Base-by-base conservation (phyloP, 2,797 vertebrate genomes). In the Basileuterus tristriatus region DNA sequence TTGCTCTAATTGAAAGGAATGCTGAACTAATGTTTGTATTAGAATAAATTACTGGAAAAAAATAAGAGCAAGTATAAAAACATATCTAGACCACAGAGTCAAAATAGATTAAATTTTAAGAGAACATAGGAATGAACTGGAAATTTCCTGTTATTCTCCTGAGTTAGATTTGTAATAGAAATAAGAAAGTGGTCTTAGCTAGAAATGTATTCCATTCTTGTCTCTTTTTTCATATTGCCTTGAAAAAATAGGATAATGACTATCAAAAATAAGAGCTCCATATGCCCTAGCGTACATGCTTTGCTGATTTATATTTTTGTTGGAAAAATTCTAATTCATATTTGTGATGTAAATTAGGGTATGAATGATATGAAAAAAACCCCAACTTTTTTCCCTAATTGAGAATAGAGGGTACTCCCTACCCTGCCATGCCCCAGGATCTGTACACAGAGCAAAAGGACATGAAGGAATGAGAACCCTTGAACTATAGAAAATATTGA, bases 21-120 rank as follows among this genome's bases (percentile, higher is more conserved):
- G 65, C 90, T 93, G 89, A 92, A 85, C 87, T 91, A 93, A 94
- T 86, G n/a, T 88, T 96, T 94, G 37, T 64, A 22, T 86, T 91
- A 94, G 62, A 88, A 83, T 77, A 91, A 94, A 86, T 78, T 81
- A 70, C 80, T 91, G 79, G 59, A 9, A 77, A 86, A 91, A 83
- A 83, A 2, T 23, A 89, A 82, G n/a, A 84, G 78, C 36, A 82
- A 71, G 24, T 74, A 67, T 86, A 81, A 90, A 91, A 95, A 81
- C 11, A 53, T 43, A 88, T 78, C 69, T 93, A 88, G 62, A 83
- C 79, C 72, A 41, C 85, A 86, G 26, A 95, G 24, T 52, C 1
- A 13, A 94, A 90, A 86, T 22, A 87, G 69, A 68, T 72, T 50
- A 43, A 47, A 80, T 81, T 81, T 90, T 87, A 52, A 71, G 68